Conservation (phyloP, 2,888 invertebrate species). For the Pachymerium ferrugineum region DNA sequence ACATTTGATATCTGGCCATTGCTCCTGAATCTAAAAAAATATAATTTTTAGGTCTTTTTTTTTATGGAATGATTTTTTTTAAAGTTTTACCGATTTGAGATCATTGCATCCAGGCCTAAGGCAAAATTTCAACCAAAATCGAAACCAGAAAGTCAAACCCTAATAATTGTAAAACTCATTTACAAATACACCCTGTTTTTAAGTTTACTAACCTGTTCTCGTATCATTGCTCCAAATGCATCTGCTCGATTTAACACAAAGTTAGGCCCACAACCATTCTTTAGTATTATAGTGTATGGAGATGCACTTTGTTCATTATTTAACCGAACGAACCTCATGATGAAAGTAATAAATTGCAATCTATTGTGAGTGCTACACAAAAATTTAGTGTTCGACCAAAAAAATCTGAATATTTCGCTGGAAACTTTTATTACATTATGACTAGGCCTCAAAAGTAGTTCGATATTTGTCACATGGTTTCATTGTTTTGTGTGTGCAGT, state of each 20-base stretch:
- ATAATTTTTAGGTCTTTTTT: background rate
- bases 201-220: no score
- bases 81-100: background rate
- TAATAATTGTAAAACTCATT: background rate
- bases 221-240: background rate
- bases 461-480: no score
- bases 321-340: background rate
- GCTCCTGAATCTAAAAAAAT: background rate
- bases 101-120: background rate
- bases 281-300: background rate
- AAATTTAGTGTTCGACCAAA: background rate
- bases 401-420: background rate
- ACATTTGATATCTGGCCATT: background rate
- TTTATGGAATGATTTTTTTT: background rate
- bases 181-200: no score
- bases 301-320: background rate
- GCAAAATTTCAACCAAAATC: background rate
- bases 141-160: background rate
- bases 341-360: background rate
- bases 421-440: no score
- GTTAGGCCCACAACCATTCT: background rate
- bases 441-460: no score
- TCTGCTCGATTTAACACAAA: background rate
- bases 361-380: background rate
- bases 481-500: no score